Base-by-base conservation (phyloP, 2,113 vertebrate genomes). In the Nesogale talazaci region DNA sequence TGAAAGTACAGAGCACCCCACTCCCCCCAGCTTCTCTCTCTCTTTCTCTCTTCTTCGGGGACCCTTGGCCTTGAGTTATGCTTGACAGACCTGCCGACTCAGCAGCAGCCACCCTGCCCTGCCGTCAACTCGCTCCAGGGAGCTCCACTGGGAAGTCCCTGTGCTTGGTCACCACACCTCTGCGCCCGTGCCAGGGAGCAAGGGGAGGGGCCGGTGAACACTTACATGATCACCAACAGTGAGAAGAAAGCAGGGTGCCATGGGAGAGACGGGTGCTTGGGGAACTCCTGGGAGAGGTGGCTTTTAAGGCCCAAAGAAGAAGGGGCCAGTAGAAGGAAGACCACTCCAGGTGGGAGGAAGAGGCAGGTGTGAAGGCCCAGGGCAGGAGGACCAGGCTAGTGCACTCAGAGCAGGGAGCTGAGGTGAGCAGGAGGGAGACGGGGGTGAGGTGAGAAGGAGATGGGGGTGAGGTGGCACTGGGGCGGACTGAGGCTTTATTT, bases 391-490 rank as follows among this genome's bases (percentile, higher is more conserved):
- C 27, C 4, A 22, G 36, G 76, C 29, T n/a, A 27, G 17, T 17
- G 29, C 40, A 4, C 8, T 34, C 2, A 3, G 27, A n/a, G 11
- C 1, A 3, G 36, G n/a, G 74, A 4, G 23, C 19, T 0, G 0
- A 10, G 0, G 52, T 27, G 6, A 75, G 38, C 38, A 77, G 27
- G 40, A 27, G 23, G 23, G 14, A 23, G 27, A 3, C 34, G 0
- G 38, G 14, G 11, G 34, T 2, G 25, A 42, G 1, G 5, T 36
- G 8, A 40, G 34, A 25, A 75, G 3, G 4, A 69, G 36, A 75
- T 4, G 23, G n/a, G 38, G 40, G 72, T 25, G 57, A 40, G 40
- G 36, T 46, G 38, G 74, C 34, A 27, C 25, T 10, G 25, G 38
- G 74, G 20, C 23, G 42, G 38, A 40, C 38, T 27, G 34, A 36